Evolutionary conservation across 2,797 vertebrate species (phyloP).

Genomic region (Myotis myotis): DNA sequence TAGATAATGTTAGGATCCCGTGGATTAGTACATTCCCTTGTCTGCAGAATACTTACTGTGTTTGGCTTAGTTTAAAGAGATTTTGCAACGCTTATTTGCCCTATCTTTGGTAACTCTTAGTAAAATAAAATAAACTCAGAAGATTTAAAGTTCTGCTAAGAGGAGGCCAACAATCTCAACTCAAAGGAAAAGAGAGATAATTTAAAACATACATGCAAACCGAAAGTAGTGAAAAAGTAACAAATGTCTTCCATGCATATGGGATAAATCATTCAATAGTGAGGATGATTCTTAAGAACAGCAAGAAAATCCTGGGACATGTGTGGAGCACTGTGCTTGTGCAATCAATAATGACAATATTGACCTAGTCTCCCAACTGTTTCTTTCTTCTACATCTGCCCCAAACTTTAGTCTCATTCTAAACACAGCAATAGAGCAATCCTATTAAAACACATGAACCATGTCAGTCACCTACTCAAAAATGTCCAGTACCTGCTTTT

Average conservation of each 20-base stretch:
- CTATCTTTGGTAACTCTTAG: not conserved
- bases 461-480: not conserved
- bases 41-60: not conserved
- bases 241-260: not conserved
- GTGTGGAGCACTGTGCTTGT: not conserved
- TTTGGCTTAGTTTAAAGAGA: not conserved
- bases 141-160: not conserved
- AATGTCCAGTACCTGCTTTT: not conserved
- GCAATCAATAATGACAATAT: not conserved
- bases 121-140: not conserved
- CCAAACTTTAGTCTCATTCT: not conserved
- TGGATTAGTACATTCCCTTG: not conserved
- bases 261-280: not conserved
- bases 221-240: not conserved
- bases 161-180: not conserved
- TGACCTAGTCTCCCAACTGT: not conserved
- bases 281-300: not conserved
- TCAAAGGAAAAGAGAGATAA: not conserved
- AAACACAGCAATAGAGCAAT: not conserved
- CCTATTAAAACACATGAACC: not conserved
- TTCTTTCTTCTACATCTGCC: not conserved
- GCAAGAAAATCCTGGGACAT: not conserved
- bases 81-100: not conserved
- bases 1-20: not conserved
- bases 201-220: not conserved